These are phyloP conservation scores for Liasis olivaceus DNA, from an alignment of 2,797 vertebrate genomes.

Conservation along the genomic window DNA sequence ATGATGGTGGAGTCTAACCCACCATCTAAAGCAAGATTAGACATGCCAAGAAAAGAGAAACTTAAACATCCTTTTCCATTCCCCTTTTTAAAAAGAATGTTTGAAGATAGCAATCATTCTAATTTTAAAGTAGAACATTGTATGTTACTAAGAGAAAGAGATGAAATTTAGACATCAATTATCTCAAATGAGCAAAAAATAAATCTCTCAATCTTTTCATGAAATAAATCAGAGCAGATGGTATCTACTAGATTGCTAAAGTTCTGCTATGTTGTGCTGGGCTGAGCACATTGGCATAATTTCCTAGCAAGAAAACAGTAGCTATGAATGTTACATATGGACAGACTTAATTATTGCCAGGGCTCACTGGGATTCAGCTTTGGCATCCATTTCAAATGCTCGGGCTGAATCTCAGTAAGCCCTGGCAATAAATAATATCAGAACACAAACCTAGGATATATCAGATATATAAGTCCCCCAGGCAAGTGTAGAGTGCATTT, in stretches of 20 bases:
- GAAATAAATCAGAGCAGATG: background rate
- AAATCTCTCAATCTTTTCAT: background rate
- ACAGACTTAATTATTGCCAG: background rate
- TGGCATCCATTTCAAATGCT: background rate
- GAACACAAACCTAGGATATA: background rate
- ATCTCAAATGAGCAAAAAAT: background rate
- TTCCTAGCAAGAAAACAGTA: background rate
- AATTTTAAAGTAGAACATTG: background rate
- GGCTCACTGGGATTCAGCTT: background rate
- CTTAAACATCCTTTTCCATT: background rate
- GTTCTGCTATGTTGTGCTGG: background rate
- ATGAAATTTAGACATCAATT: background rate
- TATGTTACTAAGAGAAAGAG: background rate
- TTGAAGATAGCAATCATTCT: background rate
- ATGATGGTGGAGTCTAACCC: background rate
- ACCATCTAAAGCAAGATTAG: background rate
- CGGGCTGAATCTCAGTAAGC: background rate
- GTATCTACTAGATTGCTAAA: background rate
- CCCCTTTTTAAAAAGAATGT: background rate
- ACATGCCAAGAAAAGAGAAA: background rate
- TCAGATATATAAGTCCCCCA: background rate
- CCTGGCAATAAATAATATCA: background rate
- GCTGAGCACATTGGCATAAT: background rate
- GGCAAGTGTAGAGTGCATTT: background rate
- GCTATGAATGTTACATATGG: background rate